Evolutionary conservation across 2,888 invertebrate genomes (phyloP), one percentile per base, ranked within the genome.

Genomic region (Acanthosepion lycidas): DNA sequence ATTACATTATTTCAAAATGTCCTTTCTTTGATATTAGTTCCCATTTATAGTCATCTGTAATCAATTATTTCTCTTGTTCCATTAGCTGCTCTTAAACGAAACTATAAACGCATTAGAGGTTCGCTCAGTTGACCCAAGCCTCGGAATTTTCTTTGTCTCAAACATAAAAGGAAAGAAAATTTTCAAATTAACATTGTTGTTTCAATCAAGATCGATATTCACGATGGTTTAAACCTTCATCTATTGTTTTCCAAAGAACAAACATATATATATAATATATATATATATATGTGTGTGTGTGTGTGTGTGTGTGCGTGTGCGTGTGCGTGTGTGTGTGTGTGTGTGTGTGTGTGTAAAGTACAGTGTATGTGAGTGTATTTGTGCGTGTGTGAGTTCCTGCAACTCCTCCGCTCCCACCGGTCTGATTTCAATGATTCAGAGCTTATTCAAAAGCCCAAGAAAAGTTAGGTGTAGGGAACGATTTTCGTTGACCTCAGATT

Each of bases 71-170:
- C 18, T 33, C 12, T 28, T 33, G n/a, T 78, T 78, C 78, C 78
- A 78, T 78, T 78, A 78, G 78, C 78, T 15, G 78, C 78, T 78
- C 78, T 78, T n/a, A 78, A 78, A 78, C 15, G 28, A n/a, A 78
- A 78, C 78, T 28, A n/a, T n/a, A n/a, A 78, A 78, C 78, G n/a
- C 78, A 78, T 78, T 78, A 78, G n/a, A 78, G 78, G 78, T 78
- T 78, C n/a, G 78, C n/a, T n/a, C 9, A 12, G 78, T 9, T 78
- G 78, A 78, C 78, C 78, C n/a, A 33, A n/a, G 78, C 20, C n/a
- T 78, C n/a, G 33, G n/a, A n/a, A 26, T 20, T 28, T 48, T 28
- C 49, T 53, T 26, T 92, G 48, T 92, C 42, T 78, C 0, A 78
- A 12, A 33, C n/a, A 78, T 6, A 78, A 55, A 55, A 28, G n/a